Base-by-base conservation (phyloP, 2,888 invertebrate species). In the Rhaphigaster nebulosa region DNA sequence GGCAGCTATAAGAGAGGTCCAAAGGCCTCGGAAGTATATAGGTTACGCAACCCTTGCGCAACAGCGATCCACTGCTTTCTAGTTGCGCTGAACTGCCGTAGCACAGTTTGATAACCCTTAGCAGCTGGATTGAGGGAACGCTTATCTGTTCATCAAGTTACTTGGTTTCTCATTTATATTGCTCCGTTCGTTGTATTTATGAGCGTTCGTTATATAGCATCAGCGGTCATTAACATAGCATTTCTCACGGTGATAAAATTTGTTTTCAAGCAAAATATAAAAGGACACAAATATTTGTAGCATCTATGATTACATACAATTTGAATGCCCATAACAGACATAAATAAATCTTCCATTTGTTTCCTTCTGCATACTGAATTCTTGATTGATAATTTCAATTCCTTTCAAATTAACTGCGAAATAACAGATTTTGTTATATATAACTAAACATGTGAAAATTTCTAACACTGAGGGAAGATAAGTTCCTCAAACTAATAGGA, bases 61-160 rank as follows among this genome's bases (percentile, higher is more conserved):
- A 84, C 15, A 84, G 34, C n/a, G 84, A 84, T 45, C 84, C n/a
- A 84, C 45, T n/a, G n/a, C 84, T 84, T 84, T 84, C 84, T 84
- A 41, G 84, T 50, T 18, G 84, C 84, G 45, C 26, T 84, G 8
- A 1, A 3, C 80, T n/a, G 26, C 41, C 80, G 26, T 20, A 45
- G 45, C n/a, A 38, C 18, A 76, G 70, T 76, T 34, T 76, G 38
- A 76, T 76, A 76, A 76, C 38, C 38, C 70, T 84, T 34, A n/a
- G 76, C 38, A 23, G 4, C 41, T 76, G 76, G 80, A 23, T 84
- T 50, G 15, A 45, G 38, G 65, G 20, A 23, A 20, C 29, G 18
- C 15, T 70, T 34, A 29, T 34, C 70, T 34, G 5, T 20, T 70
- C 29, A 34, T 70, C 29, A 60, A n/a, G 10, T n/a, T n/a, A n/a